Evolutionary conservation across 2,797 vertebrate species (phyloP).

Genomic region (Melanotaenia pygmaea): DNA sequence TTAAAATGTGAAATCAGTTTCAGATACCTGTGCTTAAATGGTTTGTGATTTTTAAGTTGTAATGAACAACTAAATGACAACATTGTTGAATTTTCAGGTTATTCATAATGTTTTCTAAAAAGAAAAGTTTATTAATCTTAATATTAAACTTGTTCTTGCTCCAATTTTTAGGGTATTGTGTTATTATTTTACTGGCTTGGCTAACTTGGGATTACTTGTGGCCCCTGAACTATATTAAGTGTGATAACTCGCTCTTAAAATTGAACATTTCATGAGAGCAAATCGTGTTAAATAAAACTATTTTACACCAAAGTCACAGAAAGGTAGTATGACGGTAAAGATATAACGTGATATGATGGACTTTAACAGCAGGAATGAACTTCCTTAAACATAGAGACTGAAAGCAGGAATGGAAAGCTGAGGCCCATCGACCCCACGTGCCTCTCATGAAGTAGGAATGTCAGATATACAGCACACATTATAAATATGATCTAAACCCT

Average conservation of each 20-base stretch:
- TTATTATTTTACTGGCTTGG: too few species aligned
- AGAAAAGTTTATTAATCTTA: too few species aligned
- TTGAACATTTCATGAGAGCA: not conserved
- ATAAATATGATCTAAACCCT: constrained; percentile 25
- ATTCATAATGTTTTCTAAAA: too few species aligned
- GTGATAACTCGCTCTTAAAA: not conserved
- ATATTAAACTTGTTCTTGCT: too few species aligned
- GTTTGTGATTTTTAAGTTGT: too few species aligned
- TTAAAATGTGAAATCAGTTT: too few species aligned
- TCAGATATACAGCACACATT: constrained; percentile 19
- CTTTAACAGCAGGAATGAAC: constrained; percentile 8
- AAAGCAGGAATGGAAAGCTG: constrained; percentile 11
- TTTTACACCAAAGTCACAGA: not conserved
- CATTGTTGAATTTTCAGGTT: too few species aligned
- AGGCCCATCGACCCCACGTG: constrained; percentile 7
- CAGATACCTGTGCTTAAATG: too few species aligned
- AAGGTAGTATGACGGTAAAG: not conserved
- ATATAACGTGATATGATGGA: not conserved
- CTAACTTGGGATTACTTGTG: too few species aligned
- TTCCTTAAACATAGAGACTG: not conserved
- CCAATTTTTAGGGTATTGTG: too few species aligned
- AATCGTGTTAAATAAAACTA: not conserved
- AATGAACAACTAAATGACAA: too few species aligned
- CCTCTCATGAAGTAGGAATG: constrained; percentile 24
- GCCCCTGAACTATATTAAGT: too few species aligned